A percentile compares a stretch with the other conserved stretches of the same genome.
Conservation (phyloP, 2,888 invertebrate species). For the Pomacea canaliculata region DNA sequence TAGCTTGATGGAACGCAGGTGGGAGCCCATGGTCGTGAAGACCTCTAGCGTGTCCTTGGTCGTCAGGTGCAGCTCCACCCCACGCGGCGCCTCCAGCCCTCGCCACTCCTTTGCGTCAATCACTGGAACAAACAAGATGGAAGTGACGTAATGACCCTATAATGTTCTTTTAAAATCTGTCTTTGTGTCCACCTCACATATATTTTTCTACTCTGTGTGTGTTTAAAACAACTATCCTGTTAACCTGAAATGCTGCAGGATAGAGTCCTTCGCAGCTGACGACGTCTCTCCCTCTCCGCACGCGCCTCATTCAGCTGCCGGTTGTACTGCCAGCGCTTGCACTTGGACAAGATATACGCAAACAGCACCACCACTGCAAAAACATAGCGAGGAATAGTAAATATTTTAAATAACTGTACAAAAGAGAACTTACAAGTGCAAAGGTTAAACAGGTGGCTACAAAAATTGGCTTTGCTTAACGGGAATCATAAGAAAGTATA, state of each 20-base stretch:
- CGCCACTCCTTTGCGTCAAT: conserved; percentile 59
- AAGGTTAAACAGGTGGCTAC: too few relatives aligned
- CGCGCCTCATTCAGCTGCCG: conserved; percentile 35
- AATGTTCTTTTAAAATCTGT: too few relatives aligned
- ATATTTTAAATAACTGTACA: not conserved
- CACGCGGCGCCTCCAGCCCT: conserved; percentile 43
- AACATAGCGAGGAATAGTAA: not conserved
- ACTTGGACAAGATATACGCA: conserved; percentile 52
- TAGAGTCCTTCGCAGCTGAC: conserved; percentile 31
- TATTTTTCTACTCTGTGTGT: too few relatives aligned
- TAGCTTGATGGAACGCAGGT: conserved; percentile 53
- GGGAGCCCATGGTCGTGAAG: conserved; percentile 44
- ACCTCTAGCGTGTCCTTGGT: conserved; percentile 48
- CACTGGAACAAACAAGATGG: conserved; percentile 20
- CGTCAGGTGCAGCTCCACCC: conserved; percentile 53
- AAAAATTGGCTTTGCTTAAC: too few relatives aligned
- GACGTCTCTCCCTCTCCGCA: conserved; percentile 32
- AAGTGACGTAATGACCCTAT: too few relatives aligned
- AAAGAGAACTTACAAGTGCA: too few relatives aligned
- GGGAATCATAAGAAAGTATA: too few relatives aligned
- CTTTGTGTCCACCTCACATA: too few relatives aligned
- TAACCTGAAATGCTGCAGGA: conserved; percentile 28
- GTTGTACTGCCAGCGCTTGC: conserved; percentile 48
- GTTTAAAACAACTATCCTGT: not conserved
- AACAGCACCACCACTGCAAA: conserved; percentile 57